phyloP scores from a whole-genome alignment of 2,888 invertebrate species.

The Drosophila neotestacea region DNA sequence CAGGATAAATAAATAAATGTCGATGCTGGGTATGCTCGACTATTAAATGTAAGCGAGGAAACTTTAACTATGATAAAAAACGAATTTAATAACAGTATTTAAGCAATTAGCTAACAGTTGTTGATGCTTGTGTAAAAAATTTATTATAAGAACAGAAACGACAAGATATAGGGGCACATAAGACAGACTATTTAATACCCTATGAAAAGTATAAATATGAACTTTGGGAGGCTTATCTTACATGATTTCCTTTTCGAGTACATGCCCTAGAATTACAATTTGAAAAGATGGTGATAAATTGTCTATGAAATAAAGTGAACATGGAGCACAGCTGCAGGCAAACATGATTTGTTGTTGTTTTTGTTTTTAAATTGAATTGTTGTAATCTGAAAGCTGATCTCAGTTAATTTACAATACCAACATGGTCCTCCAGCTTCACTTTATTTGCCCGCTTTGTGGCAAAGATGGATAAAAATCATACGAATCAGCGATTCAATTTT shows the following conservation, averaged over 20 bases:
- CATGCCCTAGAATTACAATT: background rate
- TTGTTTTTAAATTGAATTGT: background rate
- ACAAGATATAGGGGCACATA: background rate
- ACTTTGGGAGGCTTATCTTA: background rate
- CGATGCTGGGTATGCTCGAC: background rate
- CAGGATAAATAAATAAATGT: background rate
- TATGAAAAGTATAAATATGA: background rate
- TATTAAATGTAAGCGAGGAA: background rate
- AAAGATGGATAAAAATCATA: slow-evolving; percentile 12
- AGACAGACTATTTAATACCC: background rate
- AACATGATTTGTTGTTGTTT: too few relatives aligned
- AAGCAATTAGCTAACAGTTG: too few relatives aligned
- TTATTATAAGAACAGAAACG: background rate
- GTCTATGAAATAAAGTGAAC: background rate
- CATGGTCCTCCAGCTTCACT: slow-evolving; percentile 8
- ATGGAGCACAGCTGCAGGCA: background rate
- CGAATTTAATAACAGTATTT: too few relatives aligned
- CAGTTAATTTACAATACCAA: slow-evolving; percentile 11
- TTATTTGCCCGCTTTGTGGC: slow-evolving; percentile 3
- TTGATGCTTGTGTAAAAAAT: too few relatives aligned
- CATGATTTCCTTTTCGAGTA: background rate
- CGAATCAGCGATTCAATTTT: slow-evolving; percentile 37
- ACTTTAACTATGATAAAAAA: background rate
- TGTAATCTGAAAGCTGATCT: slow-evolving; percentile 9
- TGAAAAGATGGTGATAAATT: background rate